Base-by-base conservation (phyloP, 1,140 invertebrate species). In the Scaptomyza montana region DNA sequence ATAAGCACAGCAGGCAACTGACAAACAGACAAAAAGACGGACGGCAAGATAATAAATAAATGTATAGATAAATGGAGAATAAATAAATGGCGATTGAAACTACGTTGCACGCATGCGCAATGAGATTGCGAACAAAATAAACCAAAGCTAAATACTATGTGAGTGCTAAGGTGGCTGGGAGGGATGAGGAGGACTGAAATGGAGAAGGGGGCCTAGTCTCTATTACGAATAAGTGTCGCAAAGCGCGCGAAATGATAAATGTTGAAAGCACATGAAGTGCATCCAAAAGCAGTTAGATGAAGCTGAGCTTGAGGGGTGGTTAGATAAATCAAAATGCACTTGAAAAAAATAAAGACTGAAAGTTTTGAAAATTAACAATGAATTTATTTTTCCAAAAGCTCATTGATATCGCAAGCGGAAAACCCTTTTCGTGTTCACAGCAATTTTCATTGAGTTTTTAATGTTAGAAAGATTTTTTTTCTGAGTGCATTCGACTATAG, bases 31-130 rank as follows among this genome's bases (percentile, higher is more conserved):
- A 36, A 36, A 39, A 21, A 56, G 36, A 39, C 59, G 62, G 60
- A 67, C 64, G 56, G 60, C 67, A 73, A 87, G 84, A 87, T 87
- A 89, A 89, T 87, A 89, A 89, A 89, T 87, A 89, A 87, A 82
- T 72, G 75, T 79, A 79, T 89, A 87, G 84, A 89, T 89, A 89
- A 89, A 89, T 89, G 72, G 77, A 72, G 84, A 87, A 89, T 89
- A 89, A 89, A 89, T 89, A 89, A 89, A 84, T 80, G 85, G 41
- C 84, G 79, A 89, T 89, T 84, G 84, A 64, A 60, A 75, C 65
- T 64, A 89, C 84, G 84, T 77, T 43, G 8, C 61, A 78, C 79
- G 84, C 84, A 89, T 89, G 74, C 56, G 49, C 73, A 89, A 89
- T 80, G 80, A 80, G 77, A 45, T 46, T 71, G 13, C 5, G 9